Evolutionary conservation across 1,140 invertebrate genomes (phyloP), one percentile per base, ranked within the genome.

Genomic region (Lasioglossum albipes): DNA sequence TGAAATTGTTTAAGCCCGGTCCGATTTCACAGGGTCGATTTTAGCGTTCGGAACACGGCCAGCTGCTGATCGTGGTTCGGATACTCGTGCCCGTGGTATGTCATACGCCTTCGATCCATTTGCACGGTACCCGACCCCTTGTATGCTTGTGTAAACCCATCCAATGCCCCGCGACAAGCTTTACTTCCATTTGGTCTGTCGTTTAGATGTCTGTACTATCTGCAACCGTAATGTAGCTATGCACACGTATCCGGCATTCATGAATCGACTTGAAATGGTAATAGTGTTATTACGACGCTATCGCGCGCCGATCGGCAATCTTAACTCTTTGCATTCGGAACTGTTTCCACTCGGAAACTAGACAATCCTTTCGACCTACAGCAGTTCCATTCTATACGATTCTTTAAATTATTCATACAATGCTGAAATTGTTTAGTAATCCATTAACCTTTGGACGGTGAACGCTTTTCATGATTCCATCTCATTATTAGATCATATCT

Each of bases 1-100:
- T 65, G 52, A 66, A 66, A 75, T 66, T 54, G 62, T 20, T 22
- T 20, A 42, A 67, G 22, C 31, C 36, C 7, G 20, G 9, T 67
- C 54, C 45, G 52, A 54, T 61, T 59, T 70, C 57, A 31, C 64
- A 27, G 16, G 41, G 16, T 75, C 70, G 59, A 75, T 80, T 65
- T 54, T n/a, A 20, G 6, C 22, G 13, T 27, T 49, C 18, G n/a
- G 70, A 54, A 20, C 1, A 18, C 42, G n/a, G 36, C 16, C 31
- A 54, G 57, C 45, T 49, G 54, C 7, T 12, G 18, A 10, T n/a
- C 31, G 62, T 49, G 6, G 20, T n/a, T 57, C 49, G n/a, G 57
- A 52, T 64, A 31, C 52, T 36, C 31, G 31, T 54, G 41, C 20
- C 57, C 7, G 12, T 20, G 57, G 27, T 79, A 45, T 31, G 20